Conservation (phyloP, 1,140 invertebrate species). For the Phortica variegata region DNA sequence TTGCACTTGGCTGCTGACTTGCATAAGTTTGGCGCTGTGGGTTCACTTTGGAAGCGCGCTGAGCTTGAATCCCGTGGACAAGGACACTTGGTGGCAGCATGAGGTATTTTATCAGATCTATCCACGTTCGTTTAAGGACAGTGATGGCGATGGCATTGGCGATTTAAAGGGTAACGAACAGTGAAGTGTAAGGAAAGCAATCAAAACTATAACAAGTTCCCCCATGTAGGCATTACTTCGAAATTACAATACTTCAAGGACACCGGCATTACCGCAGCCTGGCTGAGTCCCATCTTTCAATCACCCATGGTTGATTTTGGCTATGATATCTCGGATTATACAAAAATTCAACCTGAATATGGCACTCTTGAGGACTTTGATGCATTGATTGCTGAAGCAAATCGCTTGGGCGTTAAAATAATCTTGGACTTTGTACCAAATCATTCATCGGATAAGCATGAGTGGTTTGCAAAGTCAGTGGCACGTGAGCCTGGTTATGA, state of each 20-base stretch:
- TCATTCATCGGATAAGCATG: conserved; percentile 69
- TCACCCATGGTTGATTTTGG: conserved; percentile 69
- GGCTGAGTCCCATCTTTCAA: conserved; percentile 72
- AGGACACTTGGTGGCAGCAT: conserved; percentile 34
- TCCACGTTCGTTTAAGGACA: conserved; percentile 41
- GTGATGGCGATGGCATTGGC: conserved; percentile 34
- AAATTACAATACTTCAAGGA: conserved; percentile 60
- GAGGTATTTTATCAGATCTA: conserved; percentile 46
- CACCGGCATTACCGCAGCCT: conserved; percentile 62
- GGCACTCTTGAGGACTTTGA: conserved; percentile 75
- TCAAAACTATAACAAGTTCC: background rate
- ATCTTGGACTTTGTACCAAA: conserved; percentile 64
- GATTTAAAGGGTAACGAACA: conserved; percentile 17
- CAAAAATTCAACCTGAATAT: conserved; percentile 69
- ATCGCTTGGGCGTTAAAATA: conserved; percentile 47
- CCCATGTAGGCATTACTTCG: conserved; percentile 59
- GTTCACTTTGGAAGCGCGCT: background rate
- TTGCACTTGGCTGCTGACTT: too few relatives aligned
- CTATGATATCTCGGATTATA: conserved; percentile 71
- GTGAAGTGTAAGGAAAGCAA: too few relatives aligned
- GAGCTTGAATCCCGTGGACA: conserved; percentile 5
- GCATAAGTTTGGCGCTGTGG: conserved; percentile 7
- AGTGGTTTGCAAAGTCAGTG: conserved; percentile 71
- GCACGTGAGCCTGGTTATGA: conserved; percentile 61
- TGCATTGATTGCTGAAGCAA: conserved; percentile 63